Base-by-base conservation (phyloP, 2,888 invertebrate species). In the Volucella bombylans region DNA sequence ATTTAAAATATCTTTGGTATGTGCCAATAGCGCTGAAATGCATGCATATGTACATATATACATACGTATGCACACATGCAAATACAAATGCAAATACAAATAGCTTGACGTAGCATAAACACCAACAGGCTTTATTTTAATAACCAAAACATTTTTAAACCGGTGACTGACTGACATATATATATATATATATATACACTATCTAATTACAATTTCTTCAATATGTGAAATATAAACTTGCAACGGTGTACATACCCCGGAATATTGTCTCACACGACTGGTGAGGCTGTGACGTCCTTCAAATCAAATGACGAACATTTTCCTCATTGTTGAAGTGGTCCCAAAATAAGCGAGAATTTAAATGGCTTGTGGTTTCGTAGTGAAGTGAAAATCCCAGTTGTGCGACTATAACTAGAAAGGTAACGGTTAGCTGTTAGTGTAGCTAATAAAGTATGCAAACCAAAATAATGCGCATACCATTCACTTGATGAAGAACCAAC, bases 311-410 rank as follows among this genome's bases (percentile, higher is more conserved):
- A 52, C 43, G 57, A 54, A 57, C 57, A 74, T 72, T 62, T 67
- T 54, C 18, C 52, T 49, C 64, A 50, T 31, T 41, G 52, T 50
- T 47, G 12, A 47, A 85, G 71, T 72, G 67, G 68, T 78, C 79
- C 76, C 76, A 55, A 72, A 81, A 81, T 76, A 72, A 59, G 69
- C 52, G 39, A 31, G 31, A 85, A 68, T 81, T 85, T 72, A 72
- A 80, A 72, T 85, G 85, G 76, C 68, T 81, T 76, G 85, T 72
- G 81, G 76, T 68, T 85, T 85, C 62, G 68, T 11, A 59, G 72
- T 71, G 39, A 72, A 52, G 71, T 71, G 76, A 76, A 85, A 85
- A 81, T 72, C 76, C 81, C 85, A 76, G 73, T 59, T 67, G 65
- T 67, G 67, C 55, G 65, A 61, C 71, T 71, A 49, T 43, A 41